Conservation (phyloP, 2,797 vertebrate genomes). For the Spheniscus humboldti region DNA sequence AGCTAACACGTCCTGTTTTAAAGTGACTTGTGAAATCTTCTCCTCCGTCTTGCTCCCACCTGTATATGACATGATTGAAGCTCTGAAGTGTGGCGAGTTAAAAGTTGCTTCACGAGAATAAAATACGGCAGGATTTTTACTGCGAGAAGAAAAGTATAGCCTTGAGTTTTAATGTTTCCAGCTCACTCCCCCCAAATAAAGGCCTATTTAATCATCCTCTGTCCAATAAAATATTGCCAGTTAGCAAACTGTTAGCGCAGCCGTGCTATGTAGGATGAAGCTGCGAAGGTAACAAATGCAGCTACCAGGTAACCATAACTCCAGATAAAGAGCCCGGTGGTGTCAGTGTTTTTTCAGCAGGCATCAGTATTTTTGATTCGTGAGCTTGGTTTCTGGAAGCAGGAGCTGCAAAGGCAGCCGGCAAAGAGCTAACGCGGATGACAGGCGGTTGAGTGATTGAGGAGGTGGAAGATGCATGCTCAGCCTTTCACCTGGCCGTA, state of each 20-base stretch:
- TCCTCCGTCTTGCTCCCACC: slow-evolving; percentile 64
- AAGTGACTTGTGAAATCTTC: slow-evolving; percentile 65
- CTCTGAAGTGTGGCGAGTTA: slow-evolving; percentile 38
- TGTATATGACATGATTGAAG: slow-evolving; percentile 61
- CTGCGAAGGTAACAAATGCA: slow-evolving; percentile 43
- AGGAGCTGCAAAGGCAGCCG: not conserved
- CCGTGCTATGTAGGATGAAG: not conserved
- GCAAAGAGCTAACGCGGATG: not conserved
- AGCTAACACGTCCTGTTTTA: slow-evolving; percentile 61
- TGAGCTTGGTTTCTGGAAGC: slow-evolving; percentile 21
- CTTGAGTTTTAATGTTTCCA: slow-evolving; percentile 64
- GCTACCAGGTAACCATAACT: slow-evolving; percentile 50
- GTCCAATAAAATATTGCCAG: slow-evolving; percentile 56
- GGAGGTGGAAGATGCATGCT: not conserved
- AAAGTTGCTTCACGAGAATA: slow-evolving; percentile 47
- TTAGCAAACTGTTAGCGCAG: slow-evolving; percentile 56
- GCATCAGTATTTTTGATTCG: slow-evolving; percentile 51
- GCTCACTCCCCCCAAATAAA: slow-evolving; percentile 56
- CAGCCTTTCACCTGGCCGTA: not conserved
- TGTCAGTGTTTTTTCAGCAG: slow-evolving; percentile 50
- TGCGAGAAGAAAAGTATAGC: not conserved
- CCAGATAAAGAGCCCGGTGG: slow-evolving; percentile 15
- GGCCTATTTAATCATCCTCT: slow-evolving; percentile 61
- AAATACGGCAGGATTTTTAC: slow-evolving; percentile 59
- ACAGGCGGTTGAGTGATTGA: not conserved